phyloP scores from a whole-genome alignment of 2,797 vertebrate species.

The Pogoniulus pusillus region DNA sequence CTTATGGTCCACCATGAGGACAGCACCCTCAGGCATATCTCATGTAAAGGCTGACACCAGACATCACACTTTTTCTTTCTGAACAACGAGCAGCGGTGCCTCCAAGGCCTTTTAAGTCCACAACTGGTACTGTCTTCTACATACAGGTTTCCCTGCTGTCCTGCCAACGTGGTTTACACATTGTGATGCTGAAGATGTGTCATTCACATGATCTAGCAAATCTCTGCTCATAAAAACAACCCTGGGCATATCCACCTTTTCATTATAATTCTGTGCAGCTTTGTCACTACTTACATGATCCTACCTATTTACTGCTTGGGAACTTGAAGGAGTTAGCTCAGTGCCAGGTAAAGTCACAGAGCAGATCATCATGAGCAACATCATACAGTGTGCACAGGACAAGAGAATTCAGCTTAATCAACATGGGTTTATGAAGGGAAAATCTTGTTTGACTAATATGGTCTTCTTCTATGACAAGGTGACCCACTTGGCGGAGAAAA shows the following conservation, averaged over 20 bases:
- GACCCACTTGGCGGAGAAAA: too few species aligned
- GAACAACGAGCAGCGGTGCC: neutral
- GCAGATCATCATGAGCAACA: too few species aligned
- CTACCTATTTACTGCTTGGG: neutral
- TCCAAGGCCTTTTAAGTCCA: rapidly evolving
- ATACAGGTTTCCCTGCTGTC: neutral
- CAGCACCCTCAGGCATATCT: neutral
- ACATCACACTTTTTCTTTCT: neutral
- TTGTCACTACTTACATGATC: neutral
- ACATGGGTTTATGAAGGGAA: too few species aligned
- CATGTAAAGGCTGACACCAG: neutral
- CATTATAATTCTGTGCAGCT: neutral
- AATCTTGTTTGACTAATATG: too few species aligned
- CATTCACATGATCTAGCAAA: neutral
- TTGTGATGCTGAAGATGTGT: neutral
- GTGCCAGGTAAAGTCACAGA: too few species aligned
- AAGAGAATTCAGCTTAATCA: too few species aligned
- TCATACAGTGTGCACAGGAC: too few species aligned
- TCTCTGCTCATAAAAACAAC: neutral
- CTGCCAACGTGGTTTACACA: neutral
- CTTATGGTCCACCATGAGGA: neutral
- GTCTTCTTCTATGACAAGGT: too few species aligned
- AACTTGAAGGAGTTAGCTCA: neutral
- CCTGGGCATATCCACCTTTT: neutral
- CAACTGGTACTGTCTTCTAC: neutral